Percentiles rank a stretch among this genome's conserved stretches.
These are phyloP conservation scores for Amphiura filiformis DNA, from an alignment of 35 echinoderm and acorn worm genomes.

Conservation along the genomic window DNA sequence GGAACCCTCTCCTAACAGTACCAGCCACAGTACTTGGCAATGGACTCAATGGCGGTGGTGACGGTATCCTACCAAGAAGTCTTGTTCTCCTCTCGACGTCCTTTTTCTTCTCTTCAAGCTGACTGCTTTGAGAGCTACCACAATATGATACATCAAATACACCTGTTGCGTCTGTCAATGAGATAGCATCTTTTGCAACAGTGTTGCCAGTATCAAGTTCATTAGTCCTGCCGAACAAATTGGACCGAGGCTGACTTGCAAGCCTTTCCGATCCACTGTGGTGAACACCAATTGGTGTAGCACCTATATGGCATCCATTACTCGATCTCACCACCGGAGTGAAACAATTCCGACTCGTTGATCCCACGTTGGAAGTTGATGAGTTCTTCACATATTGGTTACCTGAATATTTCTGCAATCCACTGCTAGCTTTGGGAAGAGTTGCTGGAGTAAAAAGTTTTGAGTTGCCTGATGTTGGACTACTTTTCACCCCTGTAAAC, in stretches of 20 bases:
- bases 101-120: background rate
- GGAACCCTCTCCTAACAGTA: constrained; percentile 42
- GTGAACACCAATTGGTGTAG: too few relatives aligned
- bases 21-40: constrained; percentile 28
- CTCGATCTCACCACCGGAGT: too few relatives aligned
- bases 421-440: background rate
- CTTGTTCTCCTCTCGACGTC: constrained; percentile 45
- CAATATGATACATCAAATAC: background rate
- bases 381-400: too few relatives aligned
- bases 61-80: constrained; percentile 62
- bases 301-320: too few relatives aligned
- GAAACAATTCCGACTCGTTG: too few relatives aligned
- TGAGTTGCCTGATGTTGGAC: background rate
- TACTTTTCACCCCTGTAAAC: background rate
- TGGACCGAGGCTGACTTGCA: background rate
- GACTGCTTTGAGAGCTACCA: background rate
- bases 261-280: too few relatives aligned
- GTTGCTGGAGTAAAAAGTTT: background rate
- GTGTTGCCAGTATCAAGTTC: background rate
- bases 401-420: too few relatives aligned
- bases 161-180: background rate
- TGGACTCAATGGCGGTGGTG: constrained; percentile 75
- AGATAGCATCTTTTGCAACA: constrained; percentile 17
- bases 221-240: background rate
- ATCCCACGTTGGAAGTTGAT: too few relatives aligned